Base-by-base conservation (phyloP, 2,888 invertebrate species). In the Abrostola tripartita region DNA sequence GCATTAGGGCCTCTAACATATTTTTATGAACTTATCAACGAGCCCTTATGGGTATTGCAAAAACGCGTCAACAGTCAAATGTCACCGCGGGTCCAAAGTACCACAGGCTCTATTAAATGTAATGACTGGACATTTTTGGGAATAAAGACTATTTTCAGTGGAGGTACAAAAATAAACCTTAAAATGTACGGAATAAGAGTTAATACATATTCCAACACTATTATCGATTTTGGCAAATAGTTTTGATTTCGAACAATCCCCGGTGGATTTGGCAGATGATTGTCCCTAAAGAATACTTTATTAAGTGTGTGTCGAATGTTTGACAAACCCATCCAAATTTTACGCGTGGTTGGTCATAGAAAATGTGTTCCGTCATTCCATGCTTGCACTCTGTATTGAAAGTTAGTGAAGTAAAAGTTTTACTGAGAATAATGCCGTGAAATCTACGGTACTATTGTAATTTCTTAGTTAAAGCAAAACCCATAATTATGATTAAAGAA, bases 71-170 rank as follows among this genome's bases (percentile, higher is more conserved):
- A 79, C 79, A 78, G n/a, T 65, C 37, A 57, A 78, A 65, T 71
- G 63, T 68, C 68, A 57, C 41, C 54, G 49, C 8, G 63, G 60
- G 60, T 62, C 69, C 44, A 70, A 74, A 67, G 37, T 61, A 57
- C 60, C 62, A 60, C 58, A 55, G 58, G 68, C 72, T 81, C 76
- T 79, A 86, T 86, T 79, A 86, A 76, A 79, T 52, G 14, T 37
- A 72, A 78, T 86, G 87, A 87, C 69, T 78, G 54, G 73, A 64
- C 86, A 82, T 74, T 82, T 79, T 78, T 36, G 37, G 11, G 37
- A 40, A n/a, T 11, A 37, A 54, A 10, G 14, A 47, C 44, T 38
- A 52, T 50, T 35, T 42, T 11, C 6, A 6, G 24, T 4, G 4
- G 4, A 1, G 24, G 24, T 24, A 24, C 6, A 5, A 24, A 10